Base-by-base conservation (phyloP, 2,113 vertebrate genomes). In the Silurus asotus region DNA sequence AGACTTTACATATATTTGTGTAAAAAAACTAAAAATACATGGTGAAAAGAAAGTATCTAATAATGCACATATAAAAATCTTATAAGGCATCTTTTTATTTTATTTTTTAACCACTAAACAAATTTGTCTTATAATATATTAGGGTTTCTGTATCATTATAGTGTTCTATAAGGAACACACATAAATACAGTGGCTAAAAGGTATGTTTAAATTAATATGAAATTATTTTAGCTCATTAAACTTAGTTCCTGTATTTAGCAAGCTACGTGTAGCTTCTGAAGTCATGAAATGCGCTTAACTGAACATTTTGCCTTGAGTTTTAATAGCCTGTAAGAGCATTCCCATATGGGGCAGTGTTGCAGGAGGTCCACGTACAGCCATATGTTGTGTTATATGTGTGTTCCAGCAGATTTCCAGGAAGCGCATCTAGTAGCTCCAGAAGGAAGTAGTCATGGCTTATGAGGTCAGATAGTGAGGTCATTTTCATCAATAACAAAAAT, bases 301-400 rank as follows among this genome's bases (percentile, higher is more conserved):
- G 75, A 58, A 10, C 28, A 6, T 58, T 20, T 56, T 62, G 48
- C 48, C 15, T 84, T 51, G 23, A 11, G 45, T 49, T 51, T 69
- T 49, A 81, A 84, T 89, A 69, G 77, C 53, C 56, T 37, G 28
- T 84, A 19, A 56, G 82, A 89, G n/a, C 70, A 87, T 85, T 82
- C 70, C 79, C 70, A 70, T 78, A 37, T 83, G 58, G 5, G 37
- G 67, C 14, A 49, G 58, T 81, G 76, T 61, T 84, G 56, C 6
- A 79, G 28, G n/a, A 77, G 72, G 45, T 77, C 25, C 62, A 23
- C 65, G 59, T 77, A n/a, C 11, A 82, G 28, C 62, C 79, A 65
- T 59, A 70, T 78, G 37, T 61, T 61, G 37, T 55, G 19, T 75
- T 75, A 59, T 23, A 70, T 75, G 75, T 84, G 83, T 86, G 72